Evolutionary conservation across 2,797 vertebrate species (phyloP).

Genomic region (Pempheris klunzingeri): DNA sequence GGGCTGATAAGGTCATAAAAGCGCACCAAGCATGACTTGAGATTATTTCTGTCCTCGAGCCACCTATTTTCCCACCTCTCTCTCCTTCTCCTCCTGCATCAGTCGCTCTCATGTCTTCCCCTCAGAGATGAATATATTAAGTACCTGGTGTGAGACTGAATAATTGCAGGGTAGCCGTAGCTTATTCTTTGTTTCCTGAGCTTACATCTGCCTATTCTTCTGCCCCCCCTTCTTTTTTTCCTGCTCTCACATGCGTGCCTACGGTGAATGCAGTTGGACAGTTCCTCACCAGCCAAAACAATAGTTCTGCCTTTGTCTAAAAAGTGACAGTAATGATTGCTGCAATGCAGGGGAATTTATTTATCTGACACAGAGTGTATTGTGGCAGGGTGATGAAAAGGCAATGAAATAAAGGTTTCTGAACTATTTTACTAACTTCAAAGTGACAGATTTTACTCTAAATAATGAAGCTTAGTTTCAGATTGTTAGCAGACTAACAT

Average conservation of each 20-base stretch:
- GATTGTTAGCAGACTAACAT: constrained; percentile 15
- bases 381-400: constrained; percentile 24
- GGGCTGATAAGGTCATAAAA: constrained; percentile 64
- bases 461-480: constrained; percentile 31
- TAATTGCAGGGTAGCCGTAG: constrained; percentile 51
- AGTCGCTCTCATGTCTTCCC: constrained; percentile 36
- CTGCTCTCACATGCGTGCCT: not conserved
- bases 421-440: constrained; percentile 23
- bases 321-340: constrained; percentile 49
- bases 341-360: constrained; percentile 42
- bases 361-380: constrained; percentile 24
- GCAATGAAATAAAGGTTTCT: constrained; percentile 25
- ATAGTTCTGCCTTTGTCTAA: constrained; percentile 42
- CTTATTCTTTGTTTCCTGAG: constrained; percentile 45
- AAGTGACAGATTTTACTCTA: constrained; percentile 27
- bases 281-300: not conserved
- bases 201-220: constrained; percentile 30
- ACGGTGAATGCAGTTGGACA: constrained; percentile 37
- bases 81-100: constrained; percentile 17
- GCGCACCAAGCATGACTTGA: constrained; percentile 54
- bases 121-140: constrained; percentile 63
- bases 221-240: not conserved
- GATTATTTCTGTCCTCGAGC: constrained; percentile 61
- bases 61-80: constrained; percentile 26
- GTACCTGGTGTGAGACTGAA: constrained; percentile 47